phyloP scores from a whole-genome alignment of 2,888 invertebrate genomes.

The Habrosyne pyritoides region DNA sequence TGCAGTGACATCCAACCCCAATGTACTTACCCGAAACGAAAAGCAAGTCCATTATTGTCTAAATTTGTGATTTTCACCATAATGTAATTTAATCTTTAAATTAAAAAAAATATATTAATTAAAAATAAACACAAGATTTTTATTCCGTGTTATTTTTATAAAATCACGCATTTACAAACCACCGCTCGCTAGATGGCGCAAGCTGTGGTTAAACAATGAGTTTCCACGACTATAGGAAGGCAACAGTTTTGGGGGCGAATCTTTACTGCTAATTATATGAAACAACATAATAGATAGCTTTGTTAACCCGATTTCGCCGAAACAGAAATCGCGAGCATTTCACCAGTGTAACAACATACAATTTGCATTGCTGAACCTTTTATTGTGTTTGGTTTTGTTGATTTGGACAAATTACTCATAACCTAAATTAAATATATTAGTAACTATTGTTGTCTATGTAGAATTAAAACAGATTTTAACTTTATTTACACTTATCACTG shows the following conservation, averaged over 20 bases:
- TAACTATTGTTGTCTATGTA: no score
- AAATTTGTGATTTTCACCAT: not conserved
- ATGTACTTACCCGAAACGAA: not conserved
- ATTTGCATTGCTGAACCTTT: conserved; percentile 15
- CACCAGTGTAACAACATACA: conserved; percentile 19
- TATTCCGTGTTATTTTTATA: not conserved
- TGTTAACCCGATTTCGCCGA: conserved; percentile 50
- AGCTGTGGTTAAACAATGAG: conserved; percentile 58
- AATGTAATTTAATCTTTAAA: no score
- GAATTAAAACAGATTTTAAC: no score
- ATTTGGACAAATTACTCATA: no score
- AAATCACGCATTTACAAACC: not conserved
- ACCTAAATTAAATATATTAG: not conserved
- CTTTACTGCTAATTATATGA: conserved; percentile 55
- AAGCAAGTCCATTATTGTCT: not conserved
- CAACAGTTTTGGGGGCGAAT: conserved; percentile 37
- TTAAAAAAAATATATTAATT: no score
- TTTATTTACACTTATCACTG: not conserved
- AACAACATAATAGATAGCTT: conserved; percentile 53
- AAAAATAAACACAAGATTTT: no score
- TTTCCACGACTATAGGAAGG: conserved; percentile 34
- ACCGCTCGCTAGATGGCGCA: conserved; percentile 63
- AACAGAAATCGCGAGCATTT: conserved; percentile 41
- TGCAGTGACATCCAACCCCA: not conserved
- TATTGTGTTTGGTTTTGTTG: no score